Base-by-base conservation (phyloP, 2,113 vertebrate species). In the Ardeotis arabs region DNA sequence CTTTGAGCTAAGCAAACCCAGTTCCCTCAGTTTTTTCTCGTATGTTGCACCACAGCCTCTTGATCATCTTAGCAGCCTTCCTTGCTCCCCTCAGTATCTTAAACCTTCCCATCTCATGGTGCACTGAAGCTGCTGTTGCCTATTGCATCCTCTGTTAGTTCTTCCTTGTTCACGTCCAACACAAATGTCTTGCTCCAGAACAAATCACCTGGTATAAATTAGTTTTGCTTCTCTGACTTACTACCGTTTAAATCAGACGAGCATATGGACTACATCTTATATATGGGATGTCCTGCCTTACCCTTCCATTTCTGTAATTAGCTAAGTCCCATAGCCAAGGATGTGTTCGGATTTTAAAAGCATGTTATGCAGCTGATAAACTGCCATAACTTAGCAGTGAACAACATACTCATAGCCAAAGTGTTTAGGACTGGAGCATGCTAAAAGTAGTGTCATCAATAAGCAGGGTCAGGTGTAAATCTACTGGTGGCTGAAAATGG, bases 331-430 rank as follows among this genome's bases (percentile, higher is more conserved):
- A 12, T 12, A 81, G 47, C 27, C 33, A 62, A 67, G 11, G 20
- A 44, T 6, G 12, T 3, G 1, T 67, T 81, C 24, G 45, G 55
- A 58, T 52, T 89, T 86, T 33, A 68, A 29, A 62, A 62, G 37
- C 2, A 8, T 14, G 7, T 39, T 50, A 58, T 15, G 14, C 24
- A 66, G 28, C 35, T 77, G 72, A 22, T n/a, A 37, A 86, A 69
- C 22, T 69, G 24, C 22, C 2, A 1, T 60, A 69, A 55, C 0
- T 0, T 53, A 68, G 66, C 6, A 24, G n/a, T 58, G 69, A 59
- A 84, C 10, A 78, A 17, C 8, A 21, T 39, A 6, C 29, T 75
- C 0, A 1, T 27, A 75, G 8, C 24, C 24, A 29, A 67, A 55
- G 20, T 3, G 6, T 80, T 80, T 84, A 62, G 59, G 33, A 29